Percentiles rank a stretch among this genome's conserved stretches.
These are phyloP conservation scores for Aricia agestis DNA, from an alignment of 1,140 invertebrate species.

Conservation along the genomic window DNA sequence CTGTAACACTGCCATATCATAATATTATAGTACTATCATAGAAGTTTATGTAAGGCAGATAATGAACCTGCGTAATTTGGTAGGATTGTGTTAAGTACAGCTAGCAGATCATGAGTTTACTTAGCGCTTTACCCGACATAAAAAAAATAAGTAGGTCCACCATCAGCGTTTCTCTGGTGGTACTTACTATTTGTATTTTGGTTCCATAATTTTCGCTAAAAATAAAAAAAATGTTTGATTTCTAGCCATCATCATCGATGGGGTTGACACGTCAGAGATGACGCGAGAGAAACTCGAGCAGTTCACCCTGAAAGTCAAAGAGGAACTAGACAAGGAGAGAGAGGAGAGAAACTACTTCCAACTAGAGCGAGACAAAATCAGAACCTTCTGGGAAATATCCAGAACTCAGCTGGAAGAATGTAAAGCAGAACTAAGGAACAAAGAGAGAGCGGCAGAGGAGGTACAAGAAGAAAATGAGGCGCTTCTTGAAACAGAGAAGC, in stretches of 20 bases:
- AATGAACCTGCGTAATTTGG: too few relatives aligned
- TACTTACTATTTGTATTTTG: neutral
- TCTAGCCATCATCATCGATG: slow-evolving; percentile 86
- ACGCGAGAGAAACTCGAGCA: slow-evolving; percentile 93
- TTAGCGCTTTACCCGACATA: too few relatives aligned
- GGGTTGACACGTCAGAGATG: slow-evolving; percentile 94
- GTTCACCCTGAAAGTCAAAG: slow-evolving; percentile 90
- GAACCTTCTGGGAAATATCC: slow-evolving; percentile 94
- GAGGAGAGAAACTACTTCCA: slow-evolving; percentile 98
- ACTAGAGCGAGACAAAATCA: slow-evolving; percentile 94
- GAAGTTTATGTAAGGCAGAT: too few relatives aligned
- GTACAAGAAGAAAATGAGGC: slow-evolving; percentile 90
- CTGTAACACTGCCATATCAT: too few relatives aligned
- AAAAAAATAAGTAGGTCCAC: too few relatives aligned
- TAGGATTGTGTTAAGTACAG: too few relatives aligned
- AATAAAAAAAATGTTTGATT: neutral
- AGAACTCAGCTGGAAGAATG: slow-evolving; percentile 89
- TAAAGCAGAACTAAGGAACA: slow-evolving; percentile 85
- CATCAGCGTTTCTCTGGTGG: too few relatives aligned
- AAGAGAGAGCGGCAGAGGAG: slow-evolving; percentile 93
- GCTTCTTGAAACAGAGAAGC: slow-evolving; percentile 91
- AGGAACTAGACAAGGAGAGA: slow-evolving; percentile 94
- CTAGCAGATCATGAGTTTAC: too few relatives aligned
- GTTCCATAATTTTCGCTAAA: neutral
- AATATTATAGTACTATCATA: too few relatives aligned